Base-by-base conservation (phyloP, 2,888 invertebrate species). In the Crioceris asparagi region DNA sequence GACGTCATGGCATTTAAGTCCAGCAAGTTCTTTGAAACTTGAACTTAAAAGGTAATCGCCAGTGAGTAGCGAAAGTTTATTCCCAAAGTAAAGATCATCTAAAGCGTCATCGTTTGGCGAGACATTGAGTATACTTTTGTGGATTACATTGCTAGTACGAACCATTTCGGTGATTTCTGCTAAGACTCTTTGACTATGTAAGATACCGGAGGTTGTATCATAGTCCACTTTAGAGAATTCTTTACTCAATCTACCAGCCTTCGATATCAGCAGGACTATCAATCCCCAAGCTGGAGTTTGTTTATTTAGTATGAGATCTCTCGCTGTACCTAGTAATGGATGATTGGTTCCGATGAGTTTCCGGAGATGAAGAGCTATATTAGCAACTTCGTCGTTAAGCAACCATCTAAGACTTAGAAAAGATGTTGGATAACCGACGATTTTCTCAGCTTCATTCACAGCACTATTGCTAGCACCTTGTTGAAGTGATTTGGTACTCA, bases 91-190 rank as follows among this genome's bases (percentile, higher is more conserved):
- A 78, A 92, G 81, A 58, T 90, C 87, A 41, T 71, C 62, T 3
- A 67, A 68, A 36, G 68, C 66, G 0, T 68, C 66, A 25, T 66
- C 57, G 1, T 47, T 34, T 4, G 71, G 68, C 49, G 78, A 75
- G 56, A 87, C 74, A 60, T 91, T 88, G 17, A 91, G 80, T 36
- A 93, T 70, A n/a, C 79, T 54, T 44, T 57, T 59, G 65, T 94
- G 94, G 16, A 93, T 83, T 44, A 90, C 68, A 59, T 87, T 83
- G 10, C 91, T 87, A 1, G 88, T 91, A 35, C 90, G 76, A 44
- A 94, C 88, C 88, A 94, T 91, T 69, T 94, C 94, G 0, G 88
- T 88, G 17, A 93, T 84, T 65, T 94, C 93, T 0, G 93, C 93
- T 31, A 94, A 64, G 2, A 82, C 83, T 43, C 88, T 72, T 64